These are phyloP conservation scores for Philereme vetulata DNA, from an alignment of 2,888 invertebrate species.

Conservation along the genomic window DNA sequence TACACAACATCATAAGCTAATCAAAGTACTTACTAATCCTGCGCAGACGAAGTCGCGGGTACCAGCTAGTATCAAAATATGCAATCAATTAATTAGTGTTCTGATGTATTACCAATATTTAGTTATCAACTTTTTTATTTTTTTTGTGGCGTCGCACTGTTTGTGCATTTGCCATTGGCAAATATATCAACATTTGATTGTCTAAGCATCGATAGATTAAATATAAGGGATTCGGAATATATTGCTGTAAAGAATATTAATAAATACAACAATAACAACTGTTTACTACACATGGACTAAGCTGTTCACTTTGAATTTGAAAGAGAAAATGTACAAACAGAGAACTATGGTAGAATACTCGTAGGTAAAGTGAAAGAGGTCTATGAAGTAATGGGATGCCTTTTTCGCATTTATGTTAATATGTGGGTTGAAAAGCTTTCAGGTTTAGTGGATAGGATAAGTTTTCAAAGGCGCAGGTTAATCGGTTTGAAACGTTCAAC, in stretches of 20 bases:
- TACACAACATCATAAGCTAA: no score
- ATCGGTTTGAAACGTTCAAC: neutral
- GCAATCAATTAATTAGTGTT: conserved; percentile 14
- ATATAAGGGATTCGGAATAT: conserved; percentile 1
- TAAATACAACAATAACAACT: conserved; percentile 6
- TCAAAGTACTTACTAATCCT: no score
- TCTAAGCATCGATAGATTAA: neutral
- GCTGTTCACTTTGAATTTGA: conserved; percentile 10
- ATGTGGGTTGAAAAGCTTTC: conserved; percentile 22
- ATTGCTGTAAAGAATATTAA: neutral
- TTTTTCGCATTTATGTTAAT: conserved; percentile 19
- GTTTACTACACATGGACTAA: neutral
- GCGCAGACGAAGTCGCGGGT: no score
- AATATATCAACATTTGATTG: neutral
- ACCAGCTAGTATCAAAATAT: conserved; percentile 1
- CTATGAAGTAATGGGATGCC: conserved; percentile 14
- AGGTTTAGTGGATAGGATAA: conserved; percentile 16
- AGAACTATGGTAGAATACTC: conserved; percentile 4
- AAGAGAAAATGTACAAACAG: conserved; percentile 14
- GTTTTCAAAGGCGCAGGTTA: conserved; percentile 20
- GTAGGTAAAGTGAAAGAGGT: conserved; percentile 12
- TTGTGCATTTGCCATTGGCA: no score
- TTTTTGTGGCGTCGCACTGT: no score
- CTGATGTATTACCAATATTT: neutral
- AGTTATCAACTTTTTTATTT: no score